A percentile compares a stretch with the other conserved stretches of the same genome.
These are phyloP conservation scores for Tachuris rubrigastra DNA, from an alignment of 2,113 vertebrate genomes.

Conservation along the genomic window DNA sequence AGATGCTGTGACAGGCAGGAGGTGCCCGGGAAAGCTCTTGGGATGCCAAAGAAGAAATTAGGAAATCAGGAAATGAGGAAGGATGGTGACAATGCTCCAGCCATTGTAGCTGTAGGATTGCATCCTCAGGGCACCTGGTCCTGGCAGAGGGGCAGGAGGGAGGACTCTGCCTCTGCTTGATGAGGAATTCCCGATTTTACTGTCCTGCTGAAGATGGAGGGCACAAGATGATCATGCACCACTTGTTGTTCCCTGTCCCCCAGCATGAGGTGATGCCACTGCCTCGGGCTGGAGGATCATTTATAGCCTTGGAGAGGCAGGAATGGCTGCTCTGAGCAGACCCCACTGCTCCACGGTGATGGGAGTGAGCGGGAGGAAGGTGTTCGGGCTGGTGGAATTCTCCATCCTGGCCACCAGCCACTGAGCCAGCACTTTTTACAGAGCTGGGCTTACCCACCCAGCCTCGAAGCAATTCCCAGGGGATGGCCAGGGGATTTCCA, in stretches of 20 bases:
- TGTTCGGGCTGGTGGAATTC: not conserved
- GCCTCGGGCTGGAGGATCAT: not conserved
- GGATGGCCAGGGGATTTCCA: not conserved
- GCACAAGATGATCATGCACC: not conserved
- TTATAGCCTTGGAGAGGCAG: not conserved
- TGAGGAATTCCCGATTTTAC: too few species aligned
- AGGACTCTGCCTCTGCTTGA: not conserved
- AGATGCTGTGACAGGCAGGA: not conserved
- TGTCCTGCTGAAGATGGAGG: not conserved
- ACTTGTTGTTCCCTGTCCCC: not conserved
- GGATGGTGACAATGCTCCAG: not conserved
- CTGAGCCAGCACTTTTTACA: fast-evolving
- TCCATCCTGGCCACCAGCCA: not conserved
- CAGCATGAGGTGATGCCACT: not conserved
- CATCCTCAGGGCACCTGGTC: not conserved
- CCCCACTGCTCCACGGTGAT: fast-evolving
- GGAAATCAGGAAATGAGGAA: not conserved
- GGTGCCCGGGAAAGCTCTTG: not conserved
- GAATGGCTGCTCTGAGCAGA: not conserved
- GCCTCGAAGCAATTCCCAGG: not conserved
- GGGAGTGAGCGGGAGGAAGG: not conserved
- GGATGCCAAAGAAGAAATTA: not conserved
- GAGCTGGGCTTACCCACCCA: not conserved
- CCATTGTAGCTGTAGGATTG: not conserved
- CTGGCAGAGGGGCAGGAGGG: not conserved